Evolutionary conservation across 2,113 vertebrate genomes (phyloP), one percentile per base, ranked within the genome.

Genomic region (Trematocara nigrifrons): DNA sequence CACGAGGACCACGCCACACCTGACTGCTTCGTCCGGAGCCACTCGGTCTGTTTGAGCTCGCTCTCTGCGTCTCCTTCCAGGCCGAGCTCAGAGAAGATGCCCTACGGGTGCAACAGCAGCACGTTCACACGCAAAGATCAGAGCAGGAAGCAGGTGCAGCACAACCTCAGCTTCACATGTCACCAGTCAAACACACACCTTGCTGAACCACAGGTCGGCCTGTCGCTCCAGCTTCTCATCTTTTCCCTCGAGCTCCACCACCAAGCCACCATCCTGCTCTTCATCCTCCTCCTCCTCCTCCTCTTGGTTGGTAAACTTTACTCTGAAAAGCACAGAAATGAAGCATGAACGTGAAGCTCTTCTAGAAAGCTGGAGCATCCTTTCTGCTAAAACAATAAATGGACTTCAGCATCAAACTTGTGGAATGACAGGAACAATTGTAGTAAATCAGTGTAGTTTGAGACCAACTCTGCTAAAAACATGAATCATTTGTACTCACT

Each of bases 201-300:
- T 99, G 85, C 97, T 97, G 9, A 99, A 99, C 99, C 99, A 99
- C 88, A 99, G 86, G 93, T 74, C 96, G 35, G 97, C 96, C 85
- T 97, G 97, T 8, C 90, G 96, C 54, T 98, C 95, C 76, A 92
- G 95, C 84, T 97, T 96, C 80, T 97, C 96, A 0, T 96, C 94
- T 82, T 97, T 98, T 86, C 95, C 97, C 82, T 98, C 98, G 29
- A 99, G 82, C 1, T 97, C 96, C 12, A 99, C 97, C 86, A 99
- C 79, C 85, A 99, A 88, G 2, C 97, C 96, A 78, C 98, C 64
- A 95, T 42, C 95, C 86, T 20, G 92, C 2, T 69, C 95, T 13
- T 96, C 95, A 2, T 94, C 90, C 80, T 89, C 89, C 26, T 57
- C 87, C 3, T 95, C 87, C 3, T 95, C 87, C 3, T 95, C 93